A percentile compares a stretch with the other conserved stretches of the same genome.
phyloP scores from a whole-genome alignment of 2,888 invertebrate species.

The Dicyrtoma fusca region DNA sequence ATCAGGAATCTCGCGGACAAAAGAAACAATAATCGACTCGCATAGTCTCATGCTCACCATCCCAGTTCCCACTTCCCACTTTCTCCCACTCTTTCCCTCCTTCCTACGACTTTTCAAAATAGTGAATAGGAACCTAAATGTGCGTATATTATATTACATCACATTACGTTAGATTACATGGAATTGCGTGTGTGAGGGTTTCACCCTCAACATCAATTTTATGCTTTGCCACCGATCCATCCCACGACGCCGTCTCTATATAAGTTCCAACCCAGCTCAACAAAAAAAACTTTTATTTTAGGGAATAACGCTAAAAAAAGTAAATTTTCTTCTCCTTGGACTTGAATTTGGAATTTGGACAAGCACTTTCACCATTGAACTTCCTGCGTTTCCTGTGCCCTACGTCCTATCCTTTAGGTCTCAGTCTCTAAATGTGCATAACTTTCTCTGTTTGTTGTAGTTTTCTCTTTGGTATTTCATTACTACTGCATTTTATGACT shows the following conservation, averaged over 20 bases:
- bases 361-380: background rate
- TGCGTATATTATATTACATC: background rate
- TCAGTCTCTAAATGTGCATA: too few relatives aligned
- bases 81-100: background rate
- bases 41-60: conserved; percentile 8
- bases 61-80: conserved; percentile 4
- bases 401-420: too few relatives aligned
- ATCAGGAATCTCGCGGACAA: conserved; percentile 32
- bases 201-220: conserved; percentile 13
- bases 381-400: background rate
- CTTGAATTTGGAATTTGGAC: background rate
- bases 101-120: background rate
- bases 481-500: too few relatives aligned
- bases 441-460: too few relatives aligned
- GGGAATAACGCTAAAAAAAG: conserved; percentile 3
- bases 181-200: background rate
- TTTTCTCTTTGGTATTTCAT: too few relatives aligned
- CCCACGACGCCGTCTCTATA: background rate
- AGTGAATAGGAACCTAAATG: background rate
- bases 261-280: too few relatives aligned
- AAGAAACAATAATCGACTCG: conserved; percentile 33
- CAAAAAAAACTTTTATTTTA: conserved; percentile 27
- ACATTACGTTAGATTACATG: background rate
- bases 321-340: conserved; percentile 7
- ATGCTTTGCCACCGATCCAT: background rate